Evolutionary conservation across 2,888 invertebrate genomes (phyloP).

Genomic region (Drosophila nr. medialis): DNA sequence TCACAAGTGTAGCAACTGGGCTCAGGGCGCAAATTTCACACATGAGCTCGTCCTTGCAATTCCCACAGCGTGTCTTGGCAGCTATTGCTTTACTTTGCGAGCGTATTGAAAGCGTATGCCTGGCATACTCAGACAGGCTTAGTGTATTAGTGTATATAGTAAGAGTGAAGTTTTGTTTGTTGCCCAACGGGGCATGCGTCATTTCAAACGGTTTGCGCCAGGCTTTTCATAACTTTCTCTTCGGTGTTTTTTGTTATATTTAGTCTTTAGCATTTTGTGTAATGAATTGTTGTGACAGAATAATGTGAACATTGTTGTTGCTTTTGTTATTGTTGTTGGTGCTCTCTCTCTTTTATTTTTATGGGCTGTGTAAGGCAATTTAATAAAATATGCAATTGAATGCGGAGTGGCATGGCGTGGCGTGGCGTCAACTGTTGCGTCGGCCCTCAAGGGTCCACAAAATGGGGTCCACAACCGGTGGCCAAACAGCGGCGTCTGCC

Average conservation of each 20-base stretch:
- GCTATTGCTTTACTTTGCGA: neutral
- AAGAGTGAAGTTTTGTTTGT: conserved; percentile 33
- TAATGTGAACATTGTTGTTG: conserved; percentile 54
- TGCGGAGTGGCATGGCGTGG: conserved; percentile 17
- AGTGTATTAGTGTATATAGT: conserved; percentile 15
- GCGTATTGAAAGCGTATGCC: conserved; percentile 1
- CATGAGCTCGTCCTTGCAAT: conserved; percentile 31
- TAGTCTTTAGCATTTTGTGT: conserved; percentile 50
- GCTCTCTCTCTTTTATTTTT: conserved; percentile 16
- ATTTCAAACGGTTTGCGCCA: conserved; percentile 64
- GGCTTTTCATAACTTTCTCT: conserved; percentile 50
- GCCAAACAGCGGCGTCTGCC: conserved; percentile 58
- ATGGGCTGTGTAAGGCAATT: conserved; percentile 37
- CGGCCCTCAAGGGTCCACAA: conserved; percentile 33
- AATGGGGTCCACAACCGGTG: conserved; percentile 28
- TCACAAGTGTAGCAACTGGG: conserved; percentile 19
- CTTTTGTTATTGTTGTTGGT: conserved; percentile 50
- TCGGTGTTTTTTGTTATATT: conserved; percentile 1
- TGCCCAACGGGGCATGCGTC: conserved; percentile 65
- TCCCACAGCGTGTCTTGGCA: conserved; percentile 38
- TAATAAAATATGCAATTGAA: conserved; percentile 71
- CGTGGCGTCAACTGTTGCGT: conserved; percentile 57
- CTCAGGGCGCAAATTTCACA: conserved; percentile 30
- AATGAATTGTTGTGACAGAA: conserved; percentile 79
- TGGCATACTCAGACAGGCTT: neutral